These are phyloP conservation scores for Ferrisia virgata DNA, from an alignment of 2,888 invertebrate species.

Conservation along the genomic window DNA sequence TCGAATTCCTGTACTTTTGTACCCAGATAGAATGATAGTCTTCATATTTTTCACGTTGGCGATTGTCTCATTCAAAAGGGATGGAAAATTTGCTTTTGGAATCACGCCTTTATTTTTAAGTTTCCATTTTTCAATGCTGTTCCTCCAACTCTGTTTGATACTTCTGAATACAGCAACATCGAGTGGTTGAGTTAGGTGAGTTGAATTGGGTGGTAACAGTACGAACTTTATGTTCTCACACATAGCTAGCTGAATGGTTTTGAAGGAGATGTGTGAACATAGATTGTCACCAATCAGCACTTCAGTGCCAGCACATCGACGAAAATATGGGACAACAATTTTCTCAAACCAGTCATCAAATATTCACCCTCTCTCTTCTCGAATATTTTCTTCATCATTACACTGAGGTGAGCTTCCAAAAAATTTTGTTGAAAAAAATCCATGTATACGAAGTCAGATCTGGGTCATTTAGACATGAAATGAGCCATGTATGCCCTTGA, in stretches of 20 bases:
- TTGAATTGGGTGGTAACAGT: neutral
- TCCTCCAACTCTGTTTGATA: neutral
- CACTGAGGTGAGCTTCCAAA: no score
- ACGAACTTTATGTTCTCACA: neutral
- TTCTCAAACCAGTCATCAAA: no score
- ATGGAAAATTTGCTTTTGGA: neutral
- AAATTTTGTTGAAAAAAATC: no score
- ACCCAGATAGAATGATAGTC: neutral
- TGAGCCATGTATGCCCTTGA: no score
- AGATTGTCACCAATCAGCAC: slow-evolving; percentile 27
- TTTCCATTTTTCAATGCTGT: neutral
- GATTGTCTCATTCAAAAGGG: neutral
- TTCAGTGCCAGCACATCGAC: no score
- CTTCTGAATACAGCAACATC: neutral
- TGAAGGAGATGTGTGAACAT: neutral
- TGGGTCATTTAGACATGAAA: no score
- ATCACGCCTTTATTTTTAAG: neutral
- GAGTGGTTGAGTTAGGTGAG: slow-evolving; percentile 1
- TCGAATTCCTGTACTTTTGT: neutral
- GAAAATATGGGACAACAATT: no score
- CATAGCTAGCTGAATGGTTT: neutral
- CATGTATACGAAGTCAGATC: no score
- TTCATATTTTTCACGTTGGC: neutral
- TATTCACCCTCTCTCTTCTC: no score
- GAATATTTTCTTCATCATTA: no score